A percentile compares a stretch with the other conserved stretches of the same genome.
Conservation (phyloP, 1,140 invertebrate genomes). For the Sipha flava region DNA sequence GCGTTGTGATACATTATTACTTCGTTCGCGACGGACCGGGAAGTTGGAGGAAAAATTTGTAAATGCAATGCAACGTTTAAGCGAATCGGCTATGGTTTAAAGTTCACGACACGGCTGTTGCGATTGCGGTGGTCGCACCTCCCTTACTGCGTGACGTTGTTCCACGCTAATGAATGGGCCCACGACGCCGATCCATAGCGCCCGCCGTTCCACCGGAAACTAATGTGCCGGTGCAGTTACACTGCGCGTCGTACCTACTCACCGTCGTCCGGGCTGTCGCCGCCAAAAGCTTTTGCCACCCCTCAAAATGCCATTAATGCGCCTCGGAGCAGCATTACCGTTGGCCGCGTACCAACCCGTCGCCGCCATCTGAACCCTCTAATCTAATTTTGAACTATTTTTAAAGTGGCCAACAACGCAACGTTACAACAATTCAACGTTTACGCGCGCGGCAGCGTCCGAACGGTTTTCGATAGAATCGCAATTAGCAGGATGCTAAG, state of each 20-base stretch:
- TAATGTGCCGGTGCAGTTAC: not conserved
- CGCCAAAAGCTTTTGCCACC: not conserved
- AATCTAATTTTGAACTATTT: slow-evolving; percentile 23
- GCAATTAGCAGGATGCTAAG: no score
- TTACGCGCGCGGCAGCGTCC: no score
- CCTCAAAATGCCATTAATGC: slow-evolving; percentile 14
- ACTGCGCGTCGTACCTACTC: no score
- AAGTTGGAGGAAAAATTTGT: no score
- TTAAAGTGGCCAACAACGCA: not conserved
- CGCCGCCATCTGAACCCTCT: not conserved
- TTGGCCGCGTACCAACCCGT: not conserved
- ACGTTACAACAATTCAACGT: no score
- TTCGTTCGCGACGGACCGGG: no score
- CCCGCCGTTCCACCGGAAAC: not conserved
- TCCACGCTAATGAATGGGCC: not conserved
- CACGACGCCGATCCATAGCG: not conserved
- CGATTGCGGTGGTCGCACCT: not conserved
- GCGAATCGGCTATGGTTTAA: no score
- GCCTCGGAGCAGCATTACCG: not conserved
- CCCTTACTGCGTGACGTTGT: not conserved
- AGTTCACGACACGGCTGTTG: not conserved
- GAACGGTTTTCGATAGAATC: no score
- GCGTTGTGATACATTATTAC: no score
- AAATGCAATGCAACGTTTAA: no score
- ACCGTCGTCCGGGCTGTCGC: not conserved